Evolutionary conservation across 2,888 invertebrate species (phyloP).

Genomic region (Cephus spinipes): DNA sequence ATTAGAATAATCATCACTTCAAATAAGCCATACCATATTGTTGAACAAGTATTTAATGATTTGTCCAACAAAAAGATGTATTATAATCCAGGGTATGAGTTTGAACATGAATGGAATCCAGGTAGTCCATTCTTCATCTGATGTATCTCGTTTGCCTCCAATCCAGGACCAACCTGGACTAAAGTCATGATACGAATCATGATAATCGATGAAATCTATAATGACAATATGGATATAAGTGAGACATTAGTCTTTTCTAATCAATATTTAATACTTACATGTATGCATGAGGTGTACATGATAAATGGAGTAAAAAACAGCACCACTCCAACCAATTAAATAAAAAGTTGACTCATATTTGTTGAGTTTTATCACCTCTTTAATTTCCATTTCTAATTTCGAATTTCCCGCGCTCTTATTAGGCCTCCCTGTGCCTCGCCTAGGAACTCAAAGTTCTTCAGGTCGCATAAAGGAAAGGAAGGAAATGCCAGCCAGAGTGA

Average conservation of each 20-base stretch:
- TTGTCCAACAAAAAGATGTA: constrained; percentile 72
- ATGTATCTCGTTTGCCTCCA: constrained; percentile 72
- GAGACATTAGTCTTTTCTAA: neutral
- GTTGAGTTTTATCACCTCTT: constrained; percentile 23
- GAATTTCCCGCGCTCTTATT: constrained; percentile 6
- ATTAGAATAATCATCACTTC: constrained; percentile 14
- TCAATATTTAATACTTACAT: constrained; percentile 64
- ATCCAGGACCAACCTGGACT: constrained; percentile 71
- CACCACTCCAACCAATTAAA: constrained; percentile 70
- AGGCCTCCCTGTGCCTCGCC: neutral
- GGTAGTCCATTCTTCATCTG: constrained; percentile 80
- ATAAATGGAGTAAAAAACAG: constrained; percentile 71
- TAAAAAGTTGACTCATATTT: constrained; percentile 68
- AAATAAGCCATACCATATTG: constrained; percentile 41
- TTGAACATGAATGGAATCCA: constrained; percentile 71
- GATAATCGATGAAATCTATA: constrained; percentile 64
- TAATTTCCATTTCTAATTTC: constrained; percentile 1
- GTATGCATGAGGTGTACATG: constrained; percentile 69
- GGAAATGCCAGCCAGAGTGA: constrained; percentile 22
- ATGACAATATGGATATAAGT: constrained; percentile 20
- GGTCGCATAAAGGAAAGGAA: constrained; percentile 11
- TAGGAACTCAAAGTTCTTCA: neutral
- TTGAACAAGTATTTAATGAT: constrained; percentile 45
- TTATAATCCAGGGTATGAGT: constrained; percentile 70
- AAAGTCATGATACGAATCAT: constrained; percentile 69